These are phyloP conservation scores for Lasioglossum zephyrum DNA, from an alignment of 2,888 invertebrate genomes.

Conservation along the genomic window DNA sequence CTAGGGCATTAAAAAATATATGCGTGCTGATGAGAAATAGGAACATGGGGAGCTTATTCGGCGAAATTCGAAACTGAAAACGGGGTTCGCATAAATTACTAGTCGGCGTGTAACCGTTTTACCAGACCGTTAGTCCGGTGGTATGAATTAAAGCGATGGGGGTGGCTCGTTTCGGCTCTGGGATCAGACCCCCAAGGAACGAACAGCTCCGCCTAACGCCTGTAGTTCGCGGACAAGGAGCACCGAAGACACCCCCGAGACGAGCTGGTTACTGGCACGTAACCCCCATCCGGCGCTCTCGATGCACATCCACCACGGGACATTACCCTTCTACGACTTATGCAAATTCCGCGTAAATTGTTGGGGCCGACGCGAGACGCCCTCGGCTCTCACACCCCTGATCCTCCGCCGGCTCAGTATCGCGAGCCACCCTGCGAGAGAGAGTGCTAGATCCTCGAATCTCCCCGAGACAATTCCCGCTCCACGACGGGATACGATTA, in stretches of 20 bases:
- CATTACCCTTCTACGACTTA: slow-evolving; percentile 73
- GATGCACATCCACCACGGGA: slow-evolving; percentile 54
- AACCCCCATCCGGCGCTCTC: slow-evolving; percentile 30
- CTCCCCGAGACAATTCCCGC: slow-evolving; percentile 51
- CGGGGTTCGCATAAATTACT: slow-evolving; percentile 39
- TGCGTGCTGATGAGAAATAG: no score
- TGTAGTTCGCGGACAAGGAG: slow-evolving; percentile 61
- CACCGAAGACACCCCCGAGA: slow-evolving; percentile 72
- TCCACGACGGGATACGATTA: slow-evolving; percentile 54
- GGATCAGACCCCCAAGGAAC: slow-evolving; percentile 32
- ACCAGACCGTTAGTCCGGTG: slow-evolving; percentile 41
- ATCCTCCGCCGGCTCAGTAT: slow-evolving; percentile 40
- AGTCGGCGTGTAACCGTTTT: slow-evolving; percentile 40
- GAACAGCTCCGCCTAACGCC: slow-evolving; percentile 27
- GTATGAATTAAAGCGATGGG: slow-evolving; percentile 43
- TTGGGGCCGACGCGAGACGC: slow-evolving; percentile 48
- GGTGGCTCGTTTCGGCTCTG: slow-evolving; percentile 19
- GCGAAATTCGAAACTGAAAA: neutral
- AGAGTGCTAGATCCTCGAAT: slow-evolving; percentile 35
- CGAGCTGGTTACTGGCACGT: slow-evolving; percentile 68
- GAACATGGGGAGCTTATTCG: no score
- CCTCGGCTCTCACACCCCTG: slow-evolving; percentile 11
- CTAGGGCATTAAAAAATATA: no score
- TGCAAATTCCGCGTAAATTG: slow-evolving; percentile 77
- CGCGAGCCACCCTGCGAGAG: slow-evolving; percentile 50